Evolutionary conservation across 2,113 vertebrate genomes (phyloP), one percentile per base, ranked within the genome.

Genomic region (Erythrolamprus reginae): DNA sequence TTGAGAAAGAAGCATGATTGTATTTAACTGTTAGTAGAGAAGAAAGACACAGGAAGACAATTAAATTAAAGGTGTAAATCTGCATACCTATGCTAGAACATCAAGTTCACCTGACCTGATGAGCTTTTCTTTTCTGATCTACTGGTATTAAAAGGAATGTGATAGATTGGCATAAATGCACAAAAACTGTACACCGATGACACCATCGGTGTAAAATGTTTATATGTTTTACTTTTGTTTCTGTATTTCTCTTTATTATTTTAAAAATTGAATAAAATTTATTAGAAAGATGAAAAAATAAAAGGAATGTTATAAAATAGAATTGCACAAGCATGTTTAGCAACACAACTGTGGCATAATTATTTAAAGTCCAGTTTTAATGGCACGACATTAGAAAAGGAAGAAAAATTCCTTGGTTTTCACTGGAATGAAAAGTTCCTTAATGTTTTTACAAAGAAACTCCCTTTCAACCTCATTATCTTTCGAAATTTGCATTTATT

Each of bases 1-100:
- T 90, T 47, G 65, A 26, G 77, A 83, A 92, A 94, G 56, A 8
- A 83, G 89, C 23, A 58, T 89, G 85, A 58, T 91, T 93, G 92
- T 86, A 19, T 50, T 87, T 42, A 17, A 82, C 5, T 90, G 4
- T 21, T 48, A 21, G 70, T 88, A 89, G 19, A 88, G 89, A 88
- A 91, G 87, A 92, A 58, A 17, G 33, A 85, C 77, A 89, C 86
- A 93, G 0, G 0, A 33, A 89, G 65, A 8, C 91, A 55, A 92
- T 91, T 48, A 94, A 89, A 70, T 17, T 86, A 92, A 61, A 50
- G 15, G 13, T 48, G 90, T 52, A 47, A 90, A 92, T 48, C 47
- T 93, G 4, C 84, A 15, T 10, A 24, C 58, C 83, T 91, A 17
- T 10, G 38, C 52, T 55, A 26, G 84, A 0, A 0, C 38, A 58